phyloP scores from a whole-genome alignment of 2,888 invertebrate species.

The Pandemis heparana region DNA sequence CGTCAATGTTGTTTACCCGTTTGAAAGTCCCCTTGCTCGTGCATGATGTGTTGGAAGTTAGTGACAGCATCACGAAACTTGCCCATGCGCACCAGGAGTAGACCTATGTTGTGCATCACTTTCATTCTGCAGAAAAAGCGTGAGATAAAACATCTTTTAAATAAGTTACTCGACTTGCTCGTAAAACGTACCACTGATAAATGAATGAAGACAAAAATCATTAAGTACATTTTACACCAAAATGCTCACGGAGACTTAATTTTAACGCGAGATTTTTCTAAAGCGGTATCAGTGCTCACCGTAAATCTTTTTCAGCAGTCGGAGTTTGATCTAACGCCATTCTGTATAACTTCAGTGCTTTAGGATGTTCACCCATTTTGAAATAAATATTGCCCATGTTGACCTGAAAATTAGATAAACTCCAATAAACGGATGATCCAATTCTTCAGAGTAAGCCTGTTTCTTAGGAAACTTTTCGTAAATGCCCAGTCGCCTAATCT shows the following conservation, averaged over 20 bases:
- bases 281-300: constrained; percentile 76
- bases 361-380: constrained; percentile 96
- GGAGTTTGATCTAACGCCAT: constrained; percentile 99
- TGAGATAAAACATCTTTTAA: not conserved
- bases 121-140: constrained; percentile 88
- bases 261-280: too few species aligned
- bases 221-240: too few species aligned
- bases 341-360: constrained; percentile 98
- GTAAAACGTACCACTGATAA: not conserved
- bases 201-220: too few species aligned
- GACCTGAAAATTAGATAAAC: constrained; percentile 57
- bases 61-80: constrained; percentile 98
- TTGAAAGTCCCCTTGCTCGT: constrained; percentile 96
- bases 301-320: constrained; percentile 95
- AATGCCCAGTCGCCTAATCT: too few species aligned
- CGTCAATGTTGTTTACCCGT: constrained; percentile 74
- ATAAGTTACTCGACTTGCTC: not conserved
- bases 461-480: too few species aligned
- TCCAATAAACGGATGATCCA: not conserved
- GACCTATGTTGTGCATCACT: constrained; percentile 99
- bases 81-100: constrained; percentile 97
- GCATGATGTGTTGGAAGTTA: constrained; percentile 99
- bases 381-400: constrained; percentile 99
- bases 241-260: too few species aligned
- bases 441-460: too few species aligned